A percentile compares a stretch with the other conserved stretches of the same genome.
phyloP scores from a whole-genome alignment of 1,140 invertebrate genomes.

The Formica selysi region DNA sequence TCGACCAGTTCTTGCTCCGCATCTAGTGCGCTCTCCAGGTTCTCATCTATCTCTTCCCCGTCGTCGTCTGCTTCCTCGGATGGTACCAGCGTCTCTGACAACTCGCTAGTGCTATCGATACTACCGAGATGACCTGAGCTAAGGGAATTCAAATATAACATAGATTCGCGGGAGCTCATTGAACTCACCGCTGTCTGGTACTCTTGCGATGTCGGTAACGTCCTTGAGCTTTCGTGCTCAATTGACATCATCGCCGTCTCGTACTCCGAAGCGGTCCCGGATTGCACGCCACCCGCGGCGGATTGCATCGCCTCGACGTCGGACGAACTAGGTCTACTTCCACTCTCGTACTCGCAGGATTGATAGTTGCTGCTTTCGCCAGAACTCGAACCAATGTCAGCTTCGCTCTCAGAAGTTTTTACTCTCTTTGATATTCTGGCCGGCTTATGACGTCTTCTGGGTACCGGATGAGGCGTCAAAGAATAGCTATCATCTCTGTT shows the following conservation, averaged over 20 bases:
- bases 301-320: slow-evolving; percentile 91
- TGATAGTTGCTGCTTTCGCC: slow-evolving; percentile 96
- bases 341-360: slow-evolving; percentile 92
- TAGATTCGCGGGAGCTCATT: slow-evolving; percentile 94
- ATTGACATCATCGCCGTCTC: slow-evolving; percentile 94
- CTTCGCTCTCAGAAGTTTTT: slow-evolving; percentile 81
- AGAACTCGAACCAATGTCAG: slow-evolving; percentile 94
- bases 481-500: slow-evolving; percentile 81
- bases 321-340: slow-evolving; percentile 94
- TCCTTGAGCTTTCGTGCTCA: slow-evolving; percentile 89
- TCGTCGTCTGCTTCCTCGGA: slow-evolving; percentile 90
- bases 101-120: slow-evolving; percentile 94
- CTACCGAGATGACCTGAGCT: slow-evolving; percentile 95
- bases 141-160: slow-evolving; percentile 95
- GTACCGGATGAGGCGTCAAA: slow-evolving; percentile 80
- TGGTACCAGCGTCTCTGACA: slow-evolving; percentile 95
- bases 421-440: slow-evolving; percentile 76
- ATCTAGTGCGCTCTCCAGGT: slow-evolving; percentile 75
- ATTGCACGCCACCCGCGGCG: slow-evolving; percentile 86
- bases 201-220: slow-evolving; percentile 91
- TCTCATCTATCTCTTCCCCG: slow-evolving; percentile 84
- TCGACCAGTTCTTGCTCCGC: slow-evolving; percentile 75
- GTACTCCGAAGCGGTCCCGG: slow-evolving; percentile 92
- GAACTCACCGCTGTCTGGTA: slow-evolving; percentile 94
- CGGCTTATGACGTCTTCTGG: slow-evolving; percentile 81